These are phyloP conservation scores for Dipodomys stephensi DNA, from an alignment of 2,113 vertebrate species.

Conservation along the genomic window DNA sequence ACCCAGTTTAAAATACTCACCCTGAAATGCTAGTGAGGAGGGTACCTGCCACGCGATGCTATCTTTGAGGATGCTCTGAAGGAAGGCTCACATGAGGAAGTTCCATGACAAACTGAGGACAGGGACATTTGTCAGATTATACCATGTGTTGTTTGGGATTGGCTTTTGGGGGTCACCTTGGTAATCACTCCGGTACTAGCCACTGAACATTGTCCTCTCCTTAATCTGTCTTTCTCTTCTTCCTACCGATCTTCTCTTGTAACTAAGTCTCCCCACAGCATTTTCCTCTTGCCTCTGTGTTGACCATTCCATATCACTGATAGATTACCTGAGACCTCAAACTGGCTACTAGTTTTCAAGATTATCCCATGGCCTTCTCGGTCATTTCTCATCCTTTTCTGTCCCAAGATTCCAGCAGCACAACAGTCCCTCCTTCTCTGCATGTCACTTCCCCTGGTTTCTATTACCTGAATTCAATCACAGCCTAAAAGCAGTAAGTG, in stretches of 20 bases:
- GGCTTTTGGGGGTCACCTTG: background rate
- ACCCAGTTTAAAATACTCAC: background rate
- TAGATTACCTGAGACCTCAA: too few species aligned
- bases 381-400: background rate
- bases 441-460: background rate
- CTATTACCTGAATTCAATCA: background rate
- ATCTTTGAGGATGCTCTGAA: background rate
- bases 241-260: background rate
- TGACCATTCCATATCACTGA: background rate
- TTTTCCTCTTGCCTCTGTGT: background rate
- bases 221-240: background rate
- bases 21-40: background rate
- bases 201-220: too few species aligned
- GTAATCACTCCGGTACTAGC: too few species aligned
- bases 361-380: background rate
- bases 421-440: background rate
- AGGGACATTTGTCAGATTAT: background rate
- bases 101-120: background rate
- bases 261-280: background rate
- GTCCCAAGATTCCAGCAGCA: background rate
- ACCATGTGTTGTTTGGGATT: too few species aligned
- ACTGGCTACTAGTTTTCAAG: background rate
- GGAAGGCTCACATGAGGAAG: background rate
- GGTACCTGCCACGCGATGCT: too few species aligned
- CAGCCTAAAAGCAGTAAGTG: background rate